Base-by-base conservation (phyloP, 2,113 vertebrate species). In the Corythaixoides concolor region DNA sequence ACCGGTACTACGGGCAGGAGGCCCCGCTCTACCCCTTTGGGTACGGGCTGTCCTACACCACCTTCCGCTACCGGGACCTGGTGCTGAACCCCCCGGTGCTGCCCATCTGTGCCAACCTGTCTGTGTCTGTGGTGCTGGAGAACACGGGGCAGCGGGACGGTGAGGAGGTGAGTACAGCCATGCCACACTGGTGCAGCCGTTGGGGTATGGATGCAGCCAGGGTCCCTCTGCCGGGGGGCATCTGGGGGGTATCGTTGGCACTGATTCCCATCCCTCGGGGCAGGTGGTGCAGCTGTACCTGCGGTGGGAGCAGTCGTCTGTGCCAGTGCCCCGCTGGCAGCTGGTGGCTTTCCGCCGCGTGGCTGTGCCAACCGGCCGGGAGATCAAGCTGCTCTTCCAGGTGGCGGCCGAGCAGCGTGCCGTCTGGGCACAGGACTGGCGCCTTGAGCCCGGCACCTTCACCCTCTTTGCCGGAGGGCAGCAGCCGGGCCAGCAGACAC, bases 281-380 rank as follows among this genome's bases (percentile, higher is more conserved):
- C 91, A 98, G 97, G 97, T 98, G 92, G 97, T 97, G 66, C 97
- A 98, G 94, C 95, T 98, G 41, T 98, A 98, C 84, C 94, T 98
- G 83, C 94, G 84, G 21, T 98, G 97, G 97, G 95, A 92, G n/a
- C 72, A 93, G 60, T 72, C 97, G 0, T 96, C 97, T 0, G 91
- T 98, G 75, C 97, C 94, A 0, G 91, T 97, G 79, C 97, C 97
- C 0, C 97, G 33, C 50, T 98, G 97, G 97, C 97, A 98, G 88
- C 91, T 98, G 88, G 97, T 97, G 74, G 97, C 95, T 74, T 97
- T 97, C 92, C 93, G 37, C 22, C 96, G 97, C 0, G 89, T 96
- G 84, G 73, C 88, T 0, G 18, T 97, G 45, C 86, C 26, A 11
- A 60, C 70, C 0, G 75, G 95, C 64, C 47, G 0, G 43, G 90